These are phyloP conservation scores for Nemotelus pantherinus DNA, from an alignment of 2,888 invertebrate species.

Conservation along the genomic window DNA sequence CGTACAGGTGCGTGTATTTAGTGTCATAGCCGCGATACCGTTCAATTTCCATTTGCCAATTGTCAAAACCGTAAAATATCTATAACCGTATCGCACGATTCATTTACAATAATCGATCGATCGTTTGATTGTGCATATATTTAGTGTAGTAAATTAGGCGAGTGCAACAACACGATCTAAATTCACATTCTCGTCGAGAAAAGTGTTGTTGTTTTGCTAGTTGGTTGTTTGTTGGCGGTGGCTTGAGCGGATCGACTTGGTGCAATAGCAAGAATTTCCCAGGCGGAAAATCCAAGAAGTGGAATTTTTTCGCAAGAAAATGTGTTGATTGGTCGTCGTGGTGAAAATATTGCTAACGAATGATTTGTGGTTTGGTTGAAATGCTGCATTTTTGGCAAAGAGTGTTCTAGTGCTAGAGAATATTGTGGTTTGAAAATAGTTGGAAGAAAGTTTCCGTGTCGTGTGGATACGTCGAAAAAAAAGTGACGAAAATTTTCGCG, in stretches of 20 bases:
- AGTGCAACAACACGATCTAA: too few species aligned
- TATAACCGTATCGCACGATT: neutral
- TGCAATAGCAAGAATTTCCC: conserved; percentile 33
- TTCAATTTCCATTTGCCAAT: neutral
- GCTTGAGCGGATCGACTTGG: neutral
- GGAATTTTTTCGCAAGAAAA: conserved; percentile 14
- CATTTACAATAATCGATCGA: too few species aligned
- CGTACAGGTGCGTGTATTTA: conserved; percentile 16
- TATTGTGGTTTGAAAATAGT: neutral
- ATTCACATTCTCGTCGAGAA: too few species aligned
- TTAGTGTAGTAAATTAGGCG: too few species aligned
- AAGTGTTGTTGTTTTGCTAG: too few species aligned
- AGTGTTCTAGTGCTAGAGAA: conserved; percentile 21
- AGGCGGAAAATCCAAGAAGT: conserved; percentile 26
- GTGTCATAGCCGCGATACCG: neutral
- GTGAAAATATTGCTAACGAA: neutral
- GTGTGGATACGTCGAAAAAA: neutral
- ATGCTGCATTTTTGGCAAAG: conserved; percentile 24
- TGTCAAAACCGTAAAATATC: neutral
- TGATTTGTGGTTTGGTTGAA: neutral
- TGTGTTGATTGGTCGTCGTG: conserved; percentile 5
- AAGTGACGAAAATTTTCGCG: neutral
- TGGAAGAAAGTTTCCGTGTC: neutral
- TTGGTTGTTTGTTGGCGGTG: neutral
- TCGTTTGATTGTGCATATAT: too few species aligned